Evolutionary conservation across 2,797 vertebrate species (phyloP), one percentile per base, ranked within the genome.

Genomic region (Bradypodion pumilum): DNA sequence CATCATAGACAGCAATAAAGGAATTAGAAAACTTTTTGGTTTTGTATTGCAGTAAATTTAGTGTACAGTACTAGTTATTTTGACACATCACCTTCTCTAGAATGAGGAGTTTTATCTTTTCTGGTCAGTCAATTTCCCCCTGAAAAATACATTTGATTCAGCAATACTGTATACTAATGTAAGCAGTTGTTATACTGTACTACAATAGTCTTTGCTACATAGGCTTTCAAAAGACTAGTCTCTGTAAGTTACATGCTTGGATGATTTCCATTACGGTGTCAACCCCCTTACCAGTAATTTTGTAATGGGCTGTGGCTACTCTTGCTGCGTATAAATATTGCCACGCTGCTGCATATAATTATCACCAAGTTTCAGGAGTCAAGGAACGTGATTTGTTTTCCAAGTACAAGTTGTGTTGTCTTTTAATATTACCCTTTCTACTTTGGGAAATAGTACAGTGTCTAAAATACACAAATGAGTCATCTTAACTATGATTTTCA

Each of bases 121-220:
- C 83, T 74, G 42, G 29, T 25, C 44, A 37, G n/a, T 16, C 21
- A 46, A 49, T 2, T 27, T 29, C 25, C 19, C 5, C 40, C 2
- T 27, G 6, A 70, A 56, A 8, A 65, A 42, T 42, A 16, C 1
- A 27, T 52, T 73, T 75, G 1, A 1, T 0, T 87, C 74, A 88
- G 49, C 86, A 85, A 68, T 70, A n/a, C n/a, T n/a, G n/a, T n/a
- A 86, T 87, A 92, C 90, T 92, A 93, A 92, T 92, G 89, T 90
- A 91, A 91, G 88, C 85, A 49, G 56, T 88, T 85, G 91, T 90
- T 56, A 19, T 56, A 56, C 19, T 56, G 19, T 56, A 56, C 19
- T 56, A 56, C 16, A 52, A 15, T 9, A 52, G 49, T 52, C 19
- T 56, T 56, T 56, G 15, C 15, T 15, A 21, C 8, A 92, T 87